phyloP scores from a whole-genome alignment of 2,113 vertebrate genomes.

The Hiodon tergisus region DNA sequence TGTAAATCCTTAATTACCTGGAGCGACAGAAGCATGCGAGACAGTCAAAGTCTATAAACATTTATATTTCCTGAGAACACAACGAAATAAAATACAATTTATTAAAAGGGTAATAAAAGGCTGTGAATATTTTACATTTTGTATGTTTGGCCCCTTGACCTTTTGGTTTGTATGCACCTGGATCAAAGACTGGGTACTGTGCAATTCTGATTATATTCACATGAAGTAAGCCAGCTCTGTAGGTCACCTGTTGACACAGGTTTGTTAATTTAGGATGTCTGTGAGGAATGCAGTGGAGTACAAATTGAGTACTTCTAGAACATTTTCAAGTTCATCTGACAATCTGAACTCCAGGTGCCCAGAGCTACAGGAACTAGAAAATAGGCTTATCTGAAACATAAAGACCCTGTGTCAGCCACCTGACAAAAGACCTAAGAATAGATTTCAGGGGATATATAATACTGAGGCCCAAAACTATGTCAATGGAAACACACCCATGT shows the following conservation, averaged over 20 bases:
- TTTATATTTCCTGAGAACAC: no score
- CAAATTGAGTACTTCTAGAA: constrained; percentile 24
- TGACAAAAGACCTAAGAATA: constrained; percentile 57
- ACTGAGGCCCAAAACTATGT: constrained; percentile 29
- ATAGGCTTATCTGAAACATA: constrained; percentile 41
- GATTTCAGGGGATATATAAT: constrained; percentile 53
- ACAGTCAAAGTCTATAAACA: no score
- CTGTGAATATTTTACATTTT: no score
- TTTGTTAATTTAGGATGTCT: neutral
- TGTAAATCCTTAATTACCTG: neutral
- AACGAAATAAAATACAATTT: no score
- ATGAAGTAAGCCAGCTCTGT: neutral
- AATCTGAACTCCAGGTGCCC: constrained; percentile 32
- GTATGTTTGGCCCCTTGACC: no score
- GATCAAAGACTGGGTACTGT: neutral
- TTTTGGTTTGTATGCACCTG: no score
- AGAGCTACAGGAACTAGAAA: constrained; percentile 41
- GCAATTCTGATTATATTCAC: neutral
- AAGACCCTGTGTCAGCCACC: constrained; percentile 50
- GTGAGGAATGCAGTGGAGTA: constrained; percentile 4
- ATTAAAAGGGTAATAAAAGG: no score
- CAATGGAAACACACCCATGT: constrained; percentile 14
- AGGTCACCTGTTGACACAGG: constrained; percentile 4
- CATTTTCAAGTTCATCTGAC: constrained; percentile 13
- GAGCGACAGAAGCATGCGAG: neutral